These are phyloP conservation scores for Xiphophorus maculatus DNA, from an alignment of 2,113 vertebrate genomes.

Conservation along the genomic window DNA sequence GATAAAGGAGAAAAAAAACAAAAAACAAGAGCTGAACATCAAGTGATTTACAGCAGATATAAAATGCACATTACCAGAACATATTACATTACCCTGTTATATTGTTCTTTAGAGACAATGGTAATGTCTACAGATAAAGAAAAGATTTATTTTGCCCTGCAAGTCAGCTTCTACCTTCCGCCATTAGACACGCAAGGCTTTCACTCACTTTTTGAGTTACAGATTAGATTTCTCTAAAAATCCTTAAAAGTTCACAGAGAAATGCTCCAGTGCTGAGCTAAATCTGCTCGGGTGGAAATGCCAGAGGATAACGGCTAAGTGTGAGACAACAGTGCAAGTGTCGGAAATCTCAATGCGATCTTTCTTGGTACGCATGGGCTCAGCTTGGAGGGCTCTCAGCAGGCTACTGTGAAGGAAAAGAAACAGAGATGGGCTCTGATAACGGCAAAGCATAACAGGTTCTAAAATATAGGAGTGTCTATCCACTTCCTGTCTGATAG, in stretches of 20 bases:
- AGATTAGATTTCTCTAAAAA: slow-evolving; percentile 41
- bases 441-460: slow-evolving; percentile 21
- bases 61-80: slow-evolving; percentile 57
- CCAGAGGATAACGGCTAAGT: slow-evolving; percentile 47
- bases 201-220: slow-evolving; percentile 55
- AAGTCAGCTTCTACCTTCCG: slow-evolving; percentile 39
- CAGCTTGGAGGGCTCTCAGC: slow-evolving; percentile 31
- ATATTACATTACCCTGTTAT: slow-evolving; percentile 52
- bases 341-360: slow-evolving; percentile 20
- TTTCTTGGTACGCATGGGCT: slow-evolving; percentile 13
- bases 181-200: slow-evolving; percentile 38
- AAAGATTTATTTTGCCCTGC: slow-evolving; percentile 45
- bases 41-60: slow-evolving; percentile 61
- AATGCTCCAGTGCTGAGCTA: slow-evolving; percentile 45
- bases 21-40: slow-evolving; percentile 26
- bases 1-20: slow-evolving; percentile 31
- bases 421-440: slow-evolving; percentile 34
- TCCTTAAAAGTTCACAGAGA: slow-evolving; percentile 56
- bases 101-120: slow-evolving; percentile 52
- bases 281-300: slow-evolving; percentile 59
- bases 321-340: slow-evolving; percentile 18
- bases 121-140: slow-evolving; percentile 60
- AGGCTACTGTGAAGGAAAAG: not conserved
- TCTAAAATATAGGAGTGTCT: not conserved
- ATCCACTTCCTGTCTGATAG: not conserved